Percentiles rank a stretch among this genome's conserved stretches.
phyloP scores from a whole-genome alignment of 2,113 vertebrate species.

The Climacteris rufus region DNA sequence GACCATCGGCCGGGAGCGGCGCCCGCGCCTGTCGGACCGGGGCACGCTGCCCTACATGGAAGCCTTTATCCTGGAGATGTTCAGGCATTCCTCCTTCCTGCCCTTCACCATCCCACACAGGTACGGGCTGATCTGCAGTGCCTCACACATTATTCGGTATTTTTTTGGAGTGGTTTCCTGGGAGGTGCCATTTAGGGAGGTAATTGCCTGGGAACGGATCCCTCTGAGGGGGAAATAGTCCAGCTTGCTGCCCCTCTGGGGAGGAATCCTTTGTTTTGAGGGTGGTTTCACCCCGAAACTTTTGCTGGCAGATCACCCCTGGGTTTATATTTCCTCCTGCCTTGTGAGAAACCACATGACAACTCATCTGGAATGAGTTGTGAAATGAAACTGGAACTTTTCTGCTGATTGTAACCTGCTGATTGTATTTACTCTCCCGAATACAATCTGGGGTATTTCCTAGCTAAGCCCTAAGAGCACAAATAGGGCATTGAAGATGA shows the following conservation, averaged over 20 bases:
- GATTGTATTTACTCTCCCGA: not conserved
- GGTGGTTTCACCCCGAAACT: not conserved
- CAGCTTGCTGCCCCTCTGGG: not conserved
- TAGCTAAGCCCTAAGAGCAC: not conserved
- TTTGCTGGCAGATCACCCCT: not conserved
- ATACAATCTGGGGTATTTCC: not conserved
- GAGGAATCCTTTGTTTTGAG: not conserved
- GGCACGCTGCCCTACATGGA: constrained; percentile 77
- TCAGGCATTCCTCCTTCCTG: constrained; percentile 86
- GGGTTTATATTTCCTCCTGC: not conserved
- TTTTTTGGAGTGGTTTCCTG: not conserved
- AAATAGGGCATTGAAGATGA: not conserved
- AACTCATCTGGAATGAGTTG: not conserved
- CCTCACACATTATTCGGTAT: too few relatives aligned
- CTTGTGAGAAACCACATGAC: not conserved
- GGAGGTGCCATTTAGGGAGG: not conserved
- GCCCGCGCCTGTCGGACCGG: constrained; percentile 78
- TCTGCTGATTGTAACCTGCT: not conserved
- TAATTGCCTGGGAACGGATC: too few relatives aligned
- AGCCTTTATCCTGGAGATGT: constrained; percentile 88
- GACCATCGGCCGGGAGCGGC: constrained; percentile 73
- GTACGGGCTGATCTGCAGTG: too few relatives aligned
- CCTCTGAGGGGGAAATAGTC: not conserved
- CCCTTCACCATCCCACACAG: constrained; percentile 95
- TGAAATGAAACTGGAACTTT: not conserved